These are phyloP conservation scores for Acleris literana DNA, from an alignment of 2,888 invertebrate species.

Conservation along the genomic window DNA sequence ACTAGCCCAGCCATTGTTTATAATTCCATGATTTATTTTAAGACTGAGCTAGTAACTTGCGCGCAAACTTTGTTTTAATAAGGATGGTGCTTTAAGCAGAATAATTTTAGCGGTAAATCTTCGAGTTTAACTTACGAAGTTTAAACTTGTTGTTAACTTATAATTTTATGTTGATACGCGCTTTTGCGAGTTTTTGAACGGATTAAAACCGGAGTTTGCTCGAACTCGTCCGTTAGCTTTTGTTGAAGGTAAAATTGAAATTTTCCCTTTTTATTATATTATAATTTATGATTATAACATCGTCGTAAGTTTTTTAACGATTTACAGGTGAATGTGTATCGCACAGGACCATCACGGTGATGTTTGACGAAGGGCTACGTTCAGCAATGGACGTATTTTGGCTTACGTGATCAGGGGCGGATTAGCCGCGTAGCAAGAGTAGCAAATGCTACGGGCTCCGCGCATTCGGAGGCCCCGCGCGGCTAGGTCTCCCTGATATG, in stretches of 20 bases:
- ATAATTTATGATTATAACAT: too few relatives aligned
- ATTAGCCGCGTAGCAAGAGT: too few relatives aligned
- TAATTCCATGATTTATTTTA: not conserved
- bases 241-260: constrained; percentile 2
- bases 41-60: not conserved
- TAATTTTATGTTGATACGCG: constrained; percentile 23
- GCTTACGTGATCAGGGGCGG: too few relatives aligned
- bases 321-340: too few relatives aligned
- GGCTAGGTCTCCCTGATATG: too few relatives aligned
- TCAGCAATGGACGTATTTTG: too few relatives aligned
- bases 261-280: not conserved
- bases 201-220: constrained; percentile 2
- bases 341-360: too few relatives aligned
- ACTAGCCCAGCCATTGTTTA: too few relatives aligned
- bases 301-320: too few relatives aligned
- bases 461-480: too few relatives aligned
- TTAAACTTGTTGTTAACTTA: constrained; percentile 21
- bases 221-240: not conserved
- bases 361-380: too few relatives aligned
- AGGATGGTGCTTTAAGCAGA: constrained; percentile 17
- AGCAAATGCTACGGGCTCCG: too few relatives aligned
- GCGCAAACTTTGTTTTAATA: constrained; percentile 5
- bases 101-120: constrained; percentile 25
- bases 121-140: constrained; percentile 22
- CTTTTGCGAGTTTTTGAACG: constrained; percentile 15